Conservation (phyloP, 1,140 invertebrate genomes). For the Yoshiicerus persimilis region DNA sequence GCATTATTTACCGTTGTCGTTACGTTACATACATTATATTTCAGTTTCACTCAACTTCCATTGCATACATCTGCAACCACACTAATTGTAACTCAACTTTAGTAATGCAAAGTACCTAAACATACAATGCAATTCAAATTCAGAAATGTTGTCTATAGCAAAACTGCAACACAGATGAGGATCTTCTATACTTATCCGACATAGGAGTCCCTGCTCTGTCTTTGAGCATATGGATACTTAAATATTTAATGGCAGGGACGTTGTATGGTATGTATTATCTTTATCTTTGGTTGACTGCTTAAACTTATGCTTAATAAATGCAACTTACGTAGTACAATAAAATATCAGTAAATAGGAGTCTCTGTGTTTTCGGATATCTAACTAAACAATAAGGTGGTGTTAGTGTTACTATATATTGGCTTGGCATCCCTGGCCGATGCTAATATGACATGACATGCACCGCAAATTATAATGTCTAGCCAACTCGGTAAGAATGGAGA, state of each 20-base stretch:
- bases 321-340: background rate
- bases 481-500: background rate
- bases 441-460: constrained; percentile 7
- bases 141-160: too few species aligned
- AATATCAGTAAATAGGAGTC: background rate
- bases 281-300: background rate
- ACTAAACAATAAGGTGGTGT: background rate
- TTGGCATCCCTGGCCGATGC: background rate
- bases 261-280: background rate
- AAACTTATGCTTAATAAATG: background rate
- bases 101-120: background rate
- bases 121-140: background rate
- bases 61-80: constrained; percentile 7
- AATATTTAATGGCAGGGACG: background rate
- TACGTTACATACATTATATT: constrained; percentile 1
- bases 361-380: background rate
- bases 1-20: constrained; percentile 16
- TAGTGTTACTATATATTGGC: background rate
- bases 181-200: too few species aligned
- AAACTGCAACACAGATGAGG: too few species aligned
- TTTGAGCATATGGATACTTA: background rate
- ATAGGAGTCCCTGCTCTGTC: too few species aligned
- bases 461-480: background rate
- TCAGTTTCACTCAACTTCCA: background rate
- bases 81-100: background rate